Evolutionary conservation across 2,888 invertebrate species (phyloP), one percentile per base, ranked within the genome.

Genomic region (Pseudococcus jackbeardsleyi): DNA sequence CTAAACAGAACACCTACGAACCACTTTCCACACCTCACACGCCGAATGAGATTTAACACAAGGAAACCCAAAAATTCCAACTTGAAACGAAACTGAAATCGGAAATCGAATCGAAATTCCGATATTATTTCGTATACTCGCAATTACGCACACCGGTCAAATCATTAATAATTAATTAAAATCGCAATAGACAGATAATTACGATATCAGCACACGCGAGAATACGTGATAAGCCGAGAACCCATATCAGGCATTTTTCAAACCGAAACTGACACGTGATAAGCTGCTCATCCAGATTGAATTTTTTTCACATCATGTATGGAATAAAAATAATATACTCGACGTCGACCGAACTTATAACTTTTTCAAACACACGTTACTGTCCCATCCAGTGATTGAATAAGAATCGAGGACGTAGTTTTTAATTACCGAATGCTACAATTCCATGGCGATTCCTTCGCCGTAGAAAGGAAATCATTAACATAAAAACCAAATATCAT

Each of bases 401-500:
- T 82, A 82, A 82, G 33, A 82, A 82, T 82, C 79, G 79, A 82
- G 79, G 79, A 82, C 79, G 79, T 82, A 5, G 46, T 82, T 82
- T 42, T 82, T 42, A 82, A 42, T 42, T 82, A 42, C 46, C 79
- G 5, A 82, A 82, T 72, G 72, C 46, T 82, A 82, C 12, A 46
- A 82, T 82, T 82, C 46, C 46, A 82, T 12, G 42, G 19, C 46
- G 79, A 82, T 82, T 42, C 79, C 42, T 82, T 82, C 19, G 42
- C 46, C 12, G 54, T 39, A 82, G 46, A 82, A 82, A 82, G 79
- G 79, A 82, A 82, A 82, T 82, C 79, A 82, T 82, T 82, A 46
- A 42, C 79, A 82, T 82, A 82, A 82, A 82, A 46, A 82, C 79
- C 79, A 82, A 82, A 82, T 82, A 82, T 82, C 42, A 46, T 82